Evolutionary conservation across 2,113 vertebrate genomes (phyloP), one percentile per base, ranked within the genome.

Genomic region (Phyllostomus discolor): DNA sequence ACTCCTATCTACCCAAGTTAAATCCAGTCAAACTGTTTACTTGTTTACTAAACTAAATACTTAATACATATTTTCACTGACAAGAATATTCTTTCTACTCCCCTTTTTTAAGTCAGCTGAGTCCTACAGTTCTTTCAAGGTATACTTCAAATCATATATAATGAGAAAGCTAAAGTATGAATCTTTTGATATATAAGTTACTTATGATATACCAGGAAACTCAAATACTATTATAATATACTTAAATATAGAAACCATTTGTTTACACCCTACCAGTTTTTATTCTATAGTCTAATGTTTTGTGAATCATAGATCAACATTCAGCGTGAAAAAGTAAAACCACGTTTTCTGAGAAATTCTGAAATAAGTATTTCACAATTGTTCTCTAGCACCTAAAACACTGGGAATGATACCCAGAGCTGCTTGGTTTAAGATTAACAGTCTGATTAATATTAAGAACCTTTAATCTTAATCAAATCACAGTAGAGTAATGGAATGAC

Each of bases 391-490:
- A 91, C 3, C 26, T 64, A 78, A 80, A 93, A 92, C 8, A 70
- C 2, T 86, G 52, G n/a, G n/a, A 88, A 90, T 76, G 70, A 84
- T n/a, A 90, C 2, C 24, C 85, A 93, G 28, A 83, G 78, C 28
- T 91, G 35, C 73, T 33, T 92, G n/a, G 66, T 69, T 88, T 92
- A 88, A 92, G 84, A 88, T n/a, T 88, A 92, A 41, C 31, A 46
- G 69, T 59, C 69, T 75, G 67, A 46, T 83, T 75, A 87, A 80
- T 19, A 90, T 33, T 67, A 80, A 88, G 67, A 95, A 82, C 6
- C 35, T 75, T 97, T 94, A 94, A 82, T 85, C 35, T 94, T 95
- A 91, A 89, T 84, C 28, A 95, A 84, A 87, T 89, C 76, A 94
- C 2, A 87, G 14, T 15, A 59, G 28, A 57, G 33, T 87, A 95